These are phyloP conservation scores for Acronicta leporina DNA, from an alignment of 2,888 invertebrate species.

Conservation along the genomic window DNA sequence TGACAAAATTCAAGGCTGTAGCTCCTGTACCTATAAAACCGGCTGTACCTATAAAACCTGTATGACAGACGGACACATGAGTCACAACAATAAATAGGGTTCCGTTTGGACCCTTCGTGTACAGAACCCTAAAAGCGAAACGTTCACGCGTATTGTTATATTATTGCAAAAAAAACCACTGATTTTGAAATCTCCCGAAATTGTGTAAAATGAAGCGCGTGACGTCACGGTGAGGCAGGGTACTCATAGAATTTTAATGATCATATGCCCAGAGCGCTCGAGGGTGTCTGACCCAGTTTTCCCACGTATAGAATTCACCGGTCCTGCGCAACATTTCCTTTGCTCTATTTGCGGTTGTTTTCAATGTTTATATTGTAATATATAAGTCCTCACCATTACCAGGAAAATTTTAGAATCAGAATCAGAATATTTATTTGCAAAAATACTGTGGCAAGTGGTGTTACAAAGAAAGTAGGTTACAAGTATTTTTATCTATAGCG, in stretches of 20 bases:
- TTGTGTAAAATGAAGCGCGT: conserved; percentile 17
- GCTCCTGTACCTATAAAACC: too few species aligned
- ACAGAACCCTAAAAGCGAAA: too few species aligned
- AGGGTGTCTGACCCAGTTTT: conserved; percentile 49
- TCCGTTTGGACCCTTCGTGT: too few species aligned
- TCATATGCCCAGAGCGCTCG: conserved; percentile 35
- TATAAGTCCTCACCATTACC: not conserved
- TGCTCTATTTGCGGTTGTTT: conserved; percentile 28
- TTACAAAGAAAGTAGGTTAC: too few species aligned
- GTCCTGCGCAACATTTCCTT: conserved; percentile 3
- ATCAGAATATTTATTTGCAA: too few species aligned
- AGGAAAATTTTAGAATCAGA: too few species aligned
- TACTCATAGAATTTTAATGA: conserved; percentile 55
- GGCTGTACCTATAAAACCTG: too few species aligned
- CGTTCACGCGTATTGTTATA: conserved; percentile 1
- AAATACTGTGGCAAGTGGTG: too few species aligned
- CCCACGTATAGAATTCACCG: conserved; percentile 22
- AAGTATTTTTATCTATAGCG: too few species aligned
- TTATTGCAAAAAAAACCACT: conserved; percentile 8
- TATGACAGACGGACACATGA: too few species aligned
- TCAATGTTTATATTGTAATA: conserved; percentile 16
- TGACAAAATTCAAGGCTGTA: too few species aligned
- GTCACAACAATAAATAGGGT: too few species aligned
- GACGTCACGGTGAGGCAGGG: conserved; percentile 25
- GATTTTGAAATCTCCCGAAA: conserved; percentile 14